Conservation (phyloP, 2,797 vertebrate genomes). For the Cichlasoma orientale region DNA sequence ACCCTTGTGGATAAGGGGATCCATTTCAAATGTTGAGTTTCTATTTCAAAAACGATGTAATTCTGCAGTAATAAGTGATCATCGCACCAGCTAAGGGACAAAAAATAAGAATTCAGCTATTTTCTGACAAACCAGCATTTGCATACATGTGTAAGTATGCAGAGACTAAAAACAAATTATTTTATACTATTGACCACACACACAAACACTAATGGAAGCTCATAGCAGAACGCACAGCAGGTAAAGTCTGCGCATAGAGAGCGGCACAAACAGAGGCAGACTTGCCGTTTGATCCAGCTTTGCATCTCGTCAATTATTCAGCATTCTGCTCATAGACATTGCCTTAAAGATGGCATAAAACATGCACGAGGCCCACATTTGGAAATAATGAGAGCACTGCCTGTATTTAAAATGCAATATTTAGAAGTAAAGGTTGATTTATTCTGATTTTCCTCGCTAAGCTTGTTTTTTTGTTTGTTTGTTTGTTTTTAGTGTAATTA, state of each 20-base stretch:
- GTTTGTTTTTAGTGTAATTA: slow-evolving; percentile 9
- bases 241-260: slow-evolving; percentile 59
- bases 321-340: slow-evolving; percentile 74
- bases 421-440: slow-evolving; percentile 70
- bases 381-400: slow-evolving; percentile 72
- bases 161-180: slow-evolving; percentile 9
- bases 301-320: slow-evolving; percentile 81
- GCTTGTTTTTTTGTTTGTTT: not conserved
- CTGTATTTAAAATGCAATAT: slow-evolving; percentile 69
- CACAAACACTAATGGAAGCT: not conserved
- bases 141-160: not conserved
- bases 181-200: slow-evolving; percentile 12
- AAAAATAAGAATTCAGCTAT: not conserved
- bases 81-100: slow-evolving; percentile 1
- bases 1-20: too few species aligned
- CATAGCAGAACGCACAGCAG: slow-evolving; percentile 18
- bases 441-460: slow-evolving; percentile 35
- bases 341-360: slow-evolving; percentile 77
- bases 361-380: slow-evolving; percentile 74
- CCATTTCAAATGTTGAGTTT: not conserved
- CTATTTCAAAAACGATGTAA: not conserved
- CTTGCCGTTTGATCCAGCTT: slow-evolving; percentile 77
- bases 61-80: slow-evolving; percentile 4
- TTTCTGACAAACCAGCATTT: not conserved
- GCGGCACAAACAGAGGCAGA: slow-evolving; percentile 72